phyloP scores from a whole-genome alignment of 2,888 invertebrate species.

The Platycheirus rosarum region DNA sequence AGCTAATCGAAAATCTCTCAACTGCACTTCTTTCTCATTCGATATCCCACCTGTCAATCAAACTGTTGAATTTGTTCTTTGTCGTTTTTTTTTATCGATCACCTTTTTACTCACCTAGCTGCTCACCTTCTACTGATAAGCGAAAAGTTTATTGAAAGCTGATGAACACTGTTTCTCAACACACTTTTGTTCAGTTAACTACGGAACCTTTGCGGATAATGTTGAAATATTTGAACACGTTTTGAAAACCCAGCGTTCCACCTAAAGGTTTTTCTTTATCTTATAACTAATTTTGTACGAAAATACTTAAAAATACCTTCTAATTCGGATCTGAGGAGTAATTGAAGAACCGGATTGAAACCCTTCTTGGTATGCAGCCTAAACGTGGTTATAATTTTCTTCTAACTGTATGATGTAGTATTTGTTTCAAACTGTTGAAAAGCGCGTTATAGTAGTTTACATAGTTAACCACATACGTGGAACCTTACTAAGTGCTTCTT shows the following conservation, averaged over 20 bases:
- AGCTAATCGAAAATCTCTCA: background rate
- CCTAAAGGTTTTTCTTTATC: constrained; percentile 45
- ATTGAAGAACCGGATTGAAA: background rate
- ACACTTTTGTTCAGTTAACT: constrained; percentile 50
- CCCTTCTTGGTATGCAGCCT: too few species aligned
- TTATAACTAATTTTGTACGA: background rate
- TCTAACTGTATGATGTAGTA: too few species aligned
- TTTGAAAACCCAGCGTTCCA: background rate
- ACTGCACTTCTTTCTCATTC: constrained; percentile 36
- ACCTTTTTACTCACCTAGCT: constrained; percentile 39
- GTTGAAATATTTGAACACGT: constrained; percentile 15
- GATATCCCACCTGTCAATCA: constrained; percentile 34
- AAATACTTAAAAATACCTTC: background rate
- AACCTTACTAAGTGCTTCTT: too few species aligned
- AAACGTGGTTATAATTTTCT: too few species aligned
- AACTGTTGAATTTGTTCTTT: background rate
- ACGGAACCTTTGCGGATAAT: constrained; percentile 37
- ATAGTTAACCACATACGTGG: too few species aligned
- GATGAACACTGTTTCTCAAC: constrained; percentile 14
- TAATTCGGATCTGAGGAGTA: background rate
- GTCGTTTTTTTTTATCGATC: constrained; percentile 52
- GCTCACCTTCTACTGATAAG: constrained; percentile 54
- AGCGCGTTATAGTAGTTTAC: too few species aligned
- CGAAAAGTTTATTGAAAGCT: constrained; percentile 41
- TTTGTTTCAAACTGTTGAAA: too few species aligned